These are phyloP conservation scores for Lepidotrigona ventralis DNA, from an alignment of 1,140 invertebrate genomes.

Conservation along the genomic window DNA sequence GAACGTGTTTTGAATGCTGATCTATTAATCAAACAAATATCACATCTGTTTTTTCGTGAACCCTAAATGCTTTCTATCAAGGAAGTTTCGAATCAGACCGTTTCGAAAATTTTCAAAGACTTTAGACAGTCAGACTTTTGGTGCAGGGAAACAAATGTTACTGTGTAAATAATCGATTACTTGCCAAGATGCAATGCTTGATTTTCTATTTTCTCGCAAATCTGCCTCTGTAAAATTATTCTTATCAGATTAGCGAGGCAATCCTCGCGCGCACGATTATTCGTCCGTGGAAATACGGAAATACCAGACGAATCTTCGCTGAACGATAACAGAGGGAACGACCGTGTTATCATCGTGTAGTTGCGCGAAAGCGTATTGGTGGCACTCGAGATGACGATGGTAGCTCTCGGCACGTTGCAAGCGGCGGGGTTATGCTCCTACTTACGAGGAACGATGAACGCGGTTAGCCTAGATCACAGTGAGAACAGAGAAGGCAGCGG, in stretches of 20 bases:
- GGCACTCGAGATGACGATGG: slow-evolving; percentile 43
- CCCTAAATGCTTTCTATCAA: too few relatives aligned
- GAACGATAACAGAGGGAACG: not conserved
- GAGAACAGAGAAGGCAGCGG: not conserved
- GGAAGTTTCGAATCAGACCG: too few relatives aligned
- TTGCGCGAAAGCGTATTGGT: not conserved
- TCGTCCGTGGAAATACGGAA: not conserved
- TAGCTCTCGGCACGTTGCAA: slow-evolving; percentile 47
- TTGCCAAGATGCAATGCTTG: too few relatives aligned
- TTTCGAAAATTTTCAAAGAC: too few relatives aligned
- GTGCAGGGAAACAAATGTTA: too few relatives aligned
- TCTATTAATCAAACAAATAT: too few relatives aligned
- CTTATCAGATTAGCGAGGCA: not conserved
- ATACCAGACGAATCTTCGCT: not conserved
- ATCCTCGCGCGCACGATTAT: not conserved
- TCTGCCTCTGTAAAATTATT: not conserved
- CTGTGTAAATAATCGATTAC: too few relatives aligned
- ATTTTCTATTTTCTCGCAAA: too few relatives aligned
- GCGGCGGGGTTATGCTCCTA: slow-evolving; percentile 54
- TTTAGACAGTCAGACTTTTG: too few relatives aligned
- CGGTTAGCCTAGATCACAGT: slow-evolving; percentile 58
- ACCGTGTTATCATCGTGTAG: not conserved
- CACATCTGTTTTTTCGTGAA: too few relatives aligned
- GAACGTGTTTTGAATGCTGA: too few relatives aligned
- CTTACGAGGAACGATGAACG: slow-evolving; percentile 44